Base-by-base conservation (phyloP, 2,888 invertebrate species). In the Thymelicus lineola region DNA sequence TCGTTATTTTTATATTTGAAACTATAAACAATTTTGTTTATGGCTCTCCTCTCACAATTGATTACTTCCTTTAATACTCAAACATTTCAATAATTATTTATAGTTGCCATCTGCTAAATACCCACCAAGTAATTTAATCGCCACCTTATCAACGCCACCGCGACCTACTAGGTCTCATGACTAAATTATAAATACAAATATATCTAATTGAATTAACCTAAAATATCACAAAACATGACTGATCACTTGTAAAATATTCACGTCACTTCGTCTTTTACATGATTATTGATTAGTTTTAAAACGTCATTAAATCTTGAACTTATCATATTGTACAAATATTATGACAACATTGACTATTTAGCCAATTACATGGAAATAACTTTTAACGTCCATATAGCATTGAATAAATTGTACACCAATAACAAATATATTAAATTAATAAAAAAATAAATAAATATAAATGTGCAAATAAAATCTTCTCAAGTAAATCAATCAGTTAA, bases 151-250 rank as follows among this genome's bases (percentile, higher is more conserved):
- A 38, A 15, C 6, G 10, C 6, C 15, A 58, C 58, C n/a, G 10
- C 9, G 15, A 38, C 36, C n/a, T 38, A 53, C 69, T 12, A 62
- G n/a, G n/a, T n/a, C 71, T 60, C 73, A 73, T 66, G 72, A 72
- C 77, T 77, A 75, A 72, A 73, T 75, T 75, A 75, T 72, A 75
- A 75, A 76, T 74, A 75, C 62, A 73, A 61, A 68, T 74, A 75
- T 58, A 72, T 70, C 66, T 85, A 78, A 80, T 80, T 79, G 72
- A 80, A 82, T 80, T 82, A 82, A 83, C 76, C 87, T 89, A 89
- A 84, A 82, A 87, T 89, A 90, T 90, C 90, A 90, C 90, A 90
- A 89, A 88, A 87, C 80, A 87, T 86, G 88, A 87, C 87, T 87
- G 84, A 84, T 82, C 80, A 81, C 79, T 80, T 80, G 77, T 73